A percentile compares a stretch with the other conserved stretches of the same genome.
phyloP scores from a whole-genome alignment of 2,113 vertebrate species.

The Malurus melanocephalus region DNA sequence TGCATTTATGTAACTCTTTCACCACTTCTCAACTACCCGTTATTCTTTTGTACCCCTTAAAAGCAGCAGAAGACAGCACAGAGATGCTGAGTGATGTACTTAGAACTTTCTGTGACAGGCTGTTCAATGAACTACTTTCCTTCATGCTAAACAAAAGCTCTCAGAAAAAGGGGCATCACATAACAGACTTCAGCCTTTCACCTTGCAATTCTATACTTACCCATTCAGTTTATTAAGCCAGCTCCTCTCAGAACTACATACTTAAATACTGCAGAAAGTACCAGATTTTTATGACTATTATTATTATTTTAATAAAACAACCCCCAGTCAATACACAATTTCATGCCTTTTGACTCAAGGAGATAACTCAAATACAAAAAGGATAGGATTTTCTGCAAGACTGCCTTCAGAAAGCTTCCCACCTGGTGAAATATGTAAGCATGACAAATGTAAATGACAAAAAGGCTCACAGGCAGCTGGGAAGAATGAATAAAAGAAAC shows the following conservation, averaged over 20 bases:
- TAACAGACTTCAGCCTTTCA: background rate
- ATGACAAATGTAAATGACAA: background rate
- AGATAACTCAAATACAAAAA: background rate
- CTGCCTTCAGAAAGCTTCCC: background rate
- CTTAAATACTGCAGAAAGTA: background rate
- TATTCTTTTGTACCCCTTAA: background rate
- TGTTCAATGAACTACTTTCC: background rate
- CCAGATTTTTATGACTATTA: background rate
- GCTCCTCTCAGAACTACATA: background rate
- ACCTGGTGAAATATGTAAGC: background rate
- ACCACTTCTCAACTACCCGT: background rate
- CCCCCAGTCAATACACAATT: background rate
- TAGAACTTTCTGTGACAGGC: background rate
- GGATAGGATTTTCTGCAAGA: background rate
- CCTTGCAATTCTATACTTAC: background rate
- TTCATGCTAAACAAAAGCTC: background rate
- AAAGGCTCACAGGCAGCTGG: background rate
- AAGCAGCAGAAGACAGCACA: background rate
- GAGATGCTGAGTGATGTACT: background rate
- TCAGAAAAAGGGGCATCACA: background rate
- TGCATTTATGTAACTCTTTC: background rate
- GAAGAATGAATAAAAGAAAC: background rate
- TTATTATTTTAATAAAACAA: background rate
- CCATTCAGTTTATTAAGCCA: background rate
- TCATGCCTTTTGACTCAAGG: background rate